Evolutionary conservation across 2,113 vertebrate genomes (phyloP), one percentile per base, ranked within the genome.

Genomic region (Illadopsis cleaveri): DNA sequence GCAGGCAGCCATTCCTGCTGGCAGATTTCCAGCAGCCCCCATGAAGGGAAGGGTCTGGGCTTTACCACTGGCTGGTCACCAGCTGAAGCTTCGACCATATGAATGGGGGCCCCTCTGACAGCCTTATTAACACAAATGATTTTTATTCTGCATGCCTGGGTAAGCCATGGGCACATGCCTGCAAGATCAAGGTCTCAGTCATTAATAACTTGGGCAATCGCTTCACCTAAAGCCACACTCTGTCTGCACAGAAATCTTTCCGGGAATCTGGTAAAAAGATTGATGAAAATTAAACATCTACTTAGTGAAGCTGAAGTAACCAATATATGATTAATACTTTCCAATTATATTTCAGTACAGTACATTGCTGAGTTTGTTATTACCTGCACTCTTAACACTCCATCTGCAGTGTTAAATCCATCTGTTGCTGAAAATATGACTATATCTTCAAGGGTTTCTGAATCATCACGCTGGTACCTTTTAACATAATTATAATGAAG

Each of bases 401-500:
- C 98, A 51, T 98, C 97, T 71, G 97, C 98, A 35, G 97, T 97
- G 98, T 99, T 99, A 96, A 98, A 97, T 91, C 99, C 98, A 97
- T 99, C 99, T 69, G 98, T 98, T 95, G 98, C 98, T 84, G 91
- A 98, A 97, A 99, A 98, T 79, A 95, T 90, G 51, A 98, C 86
- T 72, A 96, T 96, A 75, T 99, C 98, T 97, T 98, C 97, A 11
- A 97, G 95, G 72, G 98, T 99, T 97, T 99, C 99, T 16, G 99
- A 99, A 98, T 99, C 99, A 73, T 99, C 99, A 64, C 98, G 98
- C 96, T 99, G 97, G 95, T 99, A 99, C 97, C 99, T 99, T 97
- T 96, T 95, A 97, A 97, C 96, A 97, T 95, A 95, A 97, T 97
- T 96, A 95, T 93, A 95, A 95, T 94, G 92, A 96, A 96, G 73